phyloP scores from a whole-genome alignment of 1,140 invertebrate genomes.

The Dufourea novaeangliae region DNA sequence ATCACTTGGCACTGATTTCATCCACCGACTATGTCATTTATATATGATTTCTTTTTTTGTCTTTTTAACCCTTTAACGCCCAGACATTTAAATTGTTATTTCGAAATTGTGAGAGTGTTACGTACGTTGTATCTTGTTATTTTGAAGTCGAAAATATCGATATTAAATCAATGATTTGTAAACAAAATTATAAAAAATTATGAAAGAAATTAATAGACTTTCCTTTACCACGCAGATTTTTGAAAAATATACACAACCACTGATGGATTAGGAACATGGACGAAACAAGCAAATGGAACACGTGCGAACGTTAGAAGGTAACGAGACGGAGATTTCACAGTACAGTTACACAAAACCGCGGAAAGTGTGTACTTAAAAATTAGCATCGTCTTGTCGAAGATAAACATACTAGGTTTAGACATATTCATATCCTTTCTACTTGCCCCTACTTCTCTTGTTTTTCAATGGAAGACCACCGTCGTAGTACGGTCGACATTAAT shows the following conservation, averaged over 20 bases:
- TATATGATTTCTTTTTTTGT: too few species aligned
- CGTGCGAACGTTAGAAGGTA: constrained; percentile 31
- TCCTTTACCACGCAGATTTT: constrained; percentile 12
- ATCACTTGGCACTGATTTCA: too few species aligned
- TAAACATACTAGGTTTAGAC: constrained; percentile 29
- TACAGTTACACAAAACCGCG: constrained; percentile 29
- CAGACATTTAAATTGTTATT: too few species aligned
- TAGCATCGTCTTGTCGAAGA: constrained; percentile 37
- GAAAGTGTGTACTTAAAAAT: constrained; percentile 38
- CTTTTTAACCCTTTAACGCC: too few species aligned
- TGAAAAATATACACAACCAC: background rate
- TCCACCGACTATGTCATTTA: too few species aligned
- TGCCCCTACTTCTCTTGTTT: background rate
- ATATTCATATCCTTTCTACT: constrained; percentile 4
- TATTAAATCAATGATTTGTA: too few species aligned
- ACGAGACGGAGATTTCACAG: constrained; percentile 18
- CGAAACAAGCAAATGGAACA: constrained; percentile 6
- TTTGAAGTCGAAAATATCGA: too few species aligned
- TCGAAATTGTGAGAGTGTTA: too few species aligned
- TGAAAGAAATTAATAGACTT: background rate
- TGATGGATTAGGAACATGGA: constrained; percentile 29
- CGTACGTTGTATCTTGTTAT: too few species aligned
- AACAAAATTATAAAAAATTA: too few species aligned
- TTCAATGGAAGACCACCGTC: constrained; percentile 30
- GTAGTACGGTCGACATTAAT: constrained; percentile 18